Percentiles rank a stretch among this genome's conserved stretches.
Evolutionary conservation across 2,797 vertebrate species (phyloP).

Genomic region (Monodelphis domestica): DNA sequence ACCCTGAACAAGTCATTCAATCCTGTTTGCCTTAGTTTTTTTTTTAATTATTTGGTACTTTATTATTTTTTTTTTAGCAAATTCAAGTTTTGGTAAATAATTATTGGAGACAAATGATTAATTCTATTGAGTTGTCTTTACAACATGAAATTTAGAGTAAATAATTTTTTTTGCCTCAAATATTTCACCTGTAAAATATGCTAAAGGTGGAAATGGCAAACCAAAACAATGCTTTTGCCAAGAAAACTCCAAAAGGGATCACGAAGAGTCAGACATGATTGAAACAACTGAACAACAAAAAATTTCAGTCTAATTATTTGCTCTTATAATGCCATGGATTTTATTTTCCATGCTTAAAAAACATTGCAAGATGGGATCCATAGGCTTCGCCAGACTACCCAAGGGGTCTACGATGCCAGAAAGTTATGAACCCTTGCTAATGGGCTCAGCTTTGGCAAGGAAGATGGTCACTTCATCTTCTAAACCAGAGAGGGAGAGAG

Average conservation of each 20-base stretch:
- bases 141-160: conserved; percentile 80
- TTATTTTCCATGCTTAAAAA: neutral
- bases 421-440: neutral
- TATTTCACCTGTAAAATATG: no score
- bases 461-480: neutral
- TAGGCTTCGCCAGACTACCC: neutral
- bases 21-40: no score
- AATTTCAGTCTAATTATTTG: neutral
- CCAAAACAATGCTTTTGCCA: no score
- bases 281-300: no score
- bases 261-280: no score
- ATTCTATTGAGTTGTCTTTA: conserved; percentile 81
- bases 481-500: neutral
- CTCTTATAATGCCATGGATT: neutral
- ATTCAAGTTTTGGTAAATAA: conserved; percentile 81
- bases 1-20: no score
- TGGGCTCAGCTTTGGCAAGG: neutral
- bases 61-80: conserved; percentile 73
- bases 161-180: no score
- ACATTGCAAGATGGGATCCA: neutral
- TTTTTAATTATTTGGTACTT: conserved; percentile 77
- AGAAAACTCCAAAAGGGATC: no score
- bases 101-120: conserved; percentile 80
- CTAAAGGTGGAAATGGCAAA: no score
- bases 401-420: neutral